Evolutionary conservation across 2,113 vertebrate genomes (phyloP), one percentile per base, ranked within the genome.

Genomic region (Lepisosteus osseus): DNA sequence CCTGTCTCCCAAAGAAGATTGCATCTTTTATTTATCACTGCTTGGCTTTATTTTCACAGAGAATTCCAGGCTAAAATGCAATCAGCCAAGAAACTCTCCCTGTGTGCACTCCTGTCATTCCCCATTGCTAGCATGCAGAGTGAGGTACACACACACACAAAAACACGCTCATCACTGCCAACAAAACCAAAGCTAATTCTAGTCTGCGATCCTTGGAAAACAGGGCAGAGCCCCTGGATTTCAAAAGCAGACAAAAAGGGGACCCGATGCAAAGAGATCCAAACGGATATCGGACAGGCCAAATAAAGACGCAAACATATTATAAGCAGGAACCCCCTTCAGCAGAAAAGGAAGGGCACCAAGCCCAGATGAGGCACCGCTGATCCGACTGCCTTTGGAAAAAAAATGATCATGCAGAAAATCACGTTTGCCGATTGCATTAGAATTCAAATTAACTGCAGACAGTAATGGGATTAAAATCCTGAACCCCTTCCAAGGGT

Each of bases 1-100:
- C 83, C 88, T 92, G 86, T 89, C 90, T 93, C 87, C 86, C 74
- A 56, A 70, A 94, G 92, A 93, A 95, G 95, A 98, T 86, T 94
- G 91, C 93, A 96, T 96, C 92, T 97, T 97, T 97, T 97, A 96
- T 98, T 96, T 96, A 97, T 96, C 91, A 51, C 89, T 87, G 85
- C 88, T 94, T 91, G 91, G 92, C 92, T 95, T 94, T 93, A 94
- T 94, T 95, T 96, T 96, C 92, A 94, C 93, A 93, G 91, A 83
- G 91, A 95, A 98, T 97, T 97, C 95, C 94, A 93, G 86, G 90
- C 89, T 91, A 87, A 95, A 95, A 96, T 90, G 94, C 92, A 98
- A 95, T 95, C 93, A 95, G 93, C 94, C 93, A 95, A 94, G 91
- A 93, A 95, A 91, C 92, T 92, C 94, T 96, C 92, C 93, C 94